phyloP scores from a whole-genome alignment of 2,888 invertebrate species.

The Acronicta aceris region DNA sequence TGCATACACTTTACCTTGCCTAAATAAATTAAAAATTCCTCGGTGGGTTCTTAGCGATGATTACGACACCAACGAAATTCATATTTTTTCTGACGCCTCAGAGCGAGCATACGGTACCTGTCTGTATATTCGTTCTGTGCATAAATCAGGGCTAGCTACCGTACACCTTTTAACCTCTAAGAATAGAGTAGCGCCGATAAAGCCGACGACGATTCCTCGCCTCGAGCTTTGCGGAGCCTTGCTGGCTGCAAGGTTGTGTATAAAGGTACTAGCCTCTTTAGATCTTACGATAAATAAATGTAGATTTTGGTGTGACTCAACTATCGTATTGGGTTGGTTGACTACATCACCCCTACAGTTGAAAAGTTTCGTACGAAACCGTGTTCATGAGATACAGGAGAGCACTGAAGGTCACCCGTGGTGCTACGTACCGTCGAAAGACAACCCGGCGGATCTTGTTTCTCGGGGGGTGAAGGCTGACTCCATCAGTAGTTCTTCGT shows the following conservation, averaged over 20 bases:
- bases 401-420: not conserved
- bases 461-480: slow-evolving; percentile 6
- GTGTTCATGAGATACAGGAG: slow-evolving; percentile 6
- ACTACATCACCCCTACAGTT: not conserved
- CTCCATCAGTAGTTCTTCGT: not conserved
- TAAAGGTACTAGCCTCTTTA: not conserved
- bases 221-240: slow-evolving; percentile 1
- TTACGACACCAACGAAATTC: not conserved
- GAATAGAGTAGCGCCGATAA: not conserved
- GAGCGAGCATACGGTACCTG: not conserved
- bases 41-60: not conserved
- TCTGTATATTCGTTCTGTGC: not conserved
- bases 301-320: not conserved
- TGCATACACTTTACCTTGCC: not conserved
- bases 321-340: not conserved
- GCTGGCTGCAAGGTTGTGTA: not conserved
- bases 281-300: not conserved
- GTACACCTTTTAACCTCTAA: not conserved
- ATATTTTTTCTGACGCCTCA: not conserved
- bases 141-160: not conserved
- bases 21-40: not conserved
- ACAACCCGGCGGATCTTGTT: slow-evolving; percentile 13
- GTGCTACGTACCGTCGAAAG: slow-evolving; percentile 7
- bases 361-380: slow-evolving; percentile 3
- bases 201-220: slow-evolving; percentile 1